Evolutionary conservation across 2,113 vertebrate genomes (phyloP).

Genomic region (Rattus rattus): DNA sequence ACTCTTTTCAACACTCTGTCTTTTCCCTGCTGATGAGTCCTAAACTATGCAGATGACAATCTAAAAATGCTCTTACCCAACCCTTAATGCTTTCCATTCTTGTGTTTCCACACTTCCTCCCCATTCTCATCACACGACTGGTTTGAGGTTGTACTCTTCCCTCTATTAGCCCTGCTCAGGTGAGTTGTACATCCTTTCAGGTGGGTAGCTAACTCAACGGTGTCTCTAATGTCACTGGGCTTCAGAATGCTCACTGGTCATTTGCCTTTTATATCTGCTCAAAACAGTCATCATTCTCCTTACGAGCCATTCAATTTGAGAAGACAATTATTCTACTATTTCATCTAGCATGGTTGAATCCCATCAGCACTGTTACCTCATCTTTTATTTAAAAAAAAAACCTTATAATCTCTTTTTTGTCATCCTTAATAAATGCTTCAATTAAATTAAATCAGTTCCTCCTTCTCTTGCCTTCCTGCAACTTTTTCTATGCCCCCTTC

Average conservation of each 20-base stretch:
- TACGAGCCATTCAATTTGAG: not conserved
- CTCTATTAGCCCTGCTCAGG: not conserved
- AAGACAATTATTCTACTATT: not conserved
- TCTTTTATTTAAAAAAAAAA: not conserved
- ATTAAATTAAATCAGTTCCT: not conserved
- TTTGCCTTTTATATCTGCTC: not conserved
- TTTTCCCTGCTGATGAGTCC: not conserved
- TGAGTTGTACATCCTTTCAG: not conserved
- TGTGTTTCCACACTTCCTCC: not conserved
- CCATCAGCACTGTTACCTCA: not conserved
- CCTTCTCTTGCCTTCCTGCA: too few relatives aligned
- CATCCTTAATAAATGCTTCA: not conserved
- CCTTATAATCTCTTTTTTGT: slow-evolving; percentile 25
- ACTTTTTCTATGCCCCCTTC: not conserved
- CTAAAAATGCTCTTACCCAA: not conserved
- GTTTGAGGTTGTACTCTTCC: not conserved
- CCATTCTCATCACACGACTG: not conserved
- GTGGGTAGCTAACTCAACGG: not conserved
- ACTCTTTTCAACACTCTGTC: not conserved
- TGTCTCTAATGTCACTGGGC: not conserved
- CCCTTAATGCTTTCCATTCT: not conserved
- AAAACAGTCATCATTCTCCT: not conserved
- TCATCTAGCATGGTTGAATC: not conserved
- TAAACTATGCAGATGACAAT: not conserved
- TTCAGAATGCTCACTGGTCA: not conserved